A percentile compares a stretch with the other conserved stretches of the same genome.
These are phyloP conservation scores for Brassicogethes aeneus DNA, from an alignment of 2,888 invertebrate species.

Conservation along the genomic window DNA sequence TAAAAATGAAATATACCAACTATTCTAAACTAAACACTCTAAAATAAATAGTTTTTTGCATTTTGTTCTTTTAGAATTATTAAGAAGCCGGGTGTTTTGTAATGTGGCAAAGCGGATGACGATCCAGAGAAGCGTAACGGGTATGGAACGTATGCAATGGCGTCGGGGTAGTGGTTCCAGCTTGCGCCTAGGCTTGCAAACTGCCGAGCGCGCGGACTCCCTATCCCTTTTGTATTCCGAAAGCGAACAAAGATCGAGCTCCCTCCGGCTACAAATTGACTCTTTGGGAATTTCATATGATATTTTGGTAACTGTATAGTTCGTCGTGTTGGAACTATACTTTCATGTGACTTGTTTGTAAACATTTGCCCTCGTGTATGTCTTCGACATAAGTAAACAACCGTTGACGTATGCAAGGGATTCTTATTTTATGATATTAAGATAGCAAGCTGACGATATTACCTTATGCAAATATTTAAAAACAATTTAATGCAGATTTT, in stretches of 20 bases:
- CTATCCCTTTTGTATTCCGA: slow-evolving; percentile 2
- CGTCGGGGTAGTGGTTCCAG: not conserved
- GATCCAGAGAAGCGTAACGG: not conserved
- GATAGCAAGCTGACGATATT: too few relatives aligned
- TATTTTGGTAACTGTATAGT: slow-evolving; percentile 1
- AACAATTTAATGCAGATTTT: too few relatives aligned
- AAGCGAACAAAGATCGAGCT: not conserved
- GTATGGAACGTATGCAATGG: not conserved
- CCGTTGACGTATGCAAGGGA: not conserved
- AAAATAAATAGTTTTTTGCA: too few relatives aligned
- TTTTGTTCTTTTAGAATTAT: too few relatives aligned
- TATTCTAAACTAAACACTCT: too few relatives aligned
- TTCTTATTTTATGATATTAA: too few relatives aligned
- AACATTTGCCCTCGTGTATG: slow-evolving; percentile 4
- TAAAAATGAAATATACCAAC: too few relatives aligned
- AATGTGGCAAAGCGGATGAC: not conserved
- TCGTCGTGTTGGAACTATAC: not conserved
- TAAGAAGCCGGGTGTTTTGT: not conserved
- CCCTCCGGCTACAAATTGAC: slow-evolving; percentile 3
- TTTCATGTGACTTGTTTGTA: slow-evolving; percentile 6
- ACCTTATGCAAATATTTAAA: too few relatives aligned
- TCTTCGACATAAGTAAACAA: not conserved
- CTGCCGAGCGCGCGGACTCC: too few relatives aligned
- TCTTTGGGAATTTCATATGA: slow-evolving; percentile 5
- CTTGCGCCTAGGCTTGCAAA: too few relatives aligned